phyloP scores from a whole-genome alignment of 2,797 vertebrate species.

The Oreochromis grahami region DNA sequence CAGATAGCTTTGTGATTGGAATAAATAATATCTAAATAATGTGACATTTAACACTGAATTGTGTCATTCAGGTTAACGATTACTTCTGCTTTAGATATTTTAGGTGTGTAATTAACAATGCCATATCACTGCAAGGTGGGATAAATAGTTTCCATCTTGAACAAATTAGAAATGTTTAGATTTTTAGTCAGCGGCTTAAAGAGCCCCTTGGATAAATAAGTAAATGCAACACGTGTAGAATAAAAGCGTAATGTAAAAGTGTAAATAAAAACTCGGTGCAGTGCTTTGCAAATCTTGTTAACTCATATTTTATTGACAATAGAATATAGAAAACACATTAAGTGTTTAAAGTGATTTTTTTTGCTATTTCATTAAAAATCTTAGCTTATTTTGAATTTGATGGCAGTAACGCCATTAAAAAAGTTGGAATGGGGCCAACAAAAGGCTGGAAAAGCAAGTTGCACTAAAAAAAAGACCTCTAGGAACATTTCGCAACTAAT shows the following conservation, averaged over 20 bases:
- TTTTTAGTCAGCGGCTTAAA: background rate
- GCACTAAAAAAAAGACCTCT: background rate
- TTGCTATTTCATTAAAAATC: background rate
- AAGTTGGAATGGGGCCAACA: background rate
- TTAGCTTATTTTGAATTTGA: background rate
- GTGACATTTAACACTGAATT: background rate
- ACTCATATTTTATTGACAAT: background rate
- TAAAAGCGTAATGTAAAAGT: background rate
- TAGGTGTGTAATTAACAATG: background rate
- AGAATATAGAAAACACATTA: background rate
- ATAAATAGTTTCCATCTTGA: background rate
- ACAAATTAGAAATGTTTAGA: background rate
- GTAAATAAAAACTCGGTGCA: background rate
- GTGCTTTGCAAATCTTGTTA: background rate
- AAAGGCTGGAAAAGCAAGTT: background rate
- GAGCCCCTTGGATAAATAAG: background rate
- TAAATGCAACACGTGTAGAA: background rate
- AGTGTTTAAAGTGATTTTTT: background rate
- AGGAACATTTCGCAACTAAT: background rate
- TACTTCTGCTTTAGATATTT: background rate
- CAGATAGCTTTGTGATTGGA: background rate
- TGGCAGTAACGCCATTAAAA: background rate
- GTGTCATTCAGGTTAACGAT: background rate
- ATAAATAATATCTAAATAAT: background rate
- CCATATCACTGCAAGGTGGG: background rate